Evolutionary conservation across 1,140 invertebrate species (phyloP).

Genomic region (Scaptomyza pallida): DNA sequence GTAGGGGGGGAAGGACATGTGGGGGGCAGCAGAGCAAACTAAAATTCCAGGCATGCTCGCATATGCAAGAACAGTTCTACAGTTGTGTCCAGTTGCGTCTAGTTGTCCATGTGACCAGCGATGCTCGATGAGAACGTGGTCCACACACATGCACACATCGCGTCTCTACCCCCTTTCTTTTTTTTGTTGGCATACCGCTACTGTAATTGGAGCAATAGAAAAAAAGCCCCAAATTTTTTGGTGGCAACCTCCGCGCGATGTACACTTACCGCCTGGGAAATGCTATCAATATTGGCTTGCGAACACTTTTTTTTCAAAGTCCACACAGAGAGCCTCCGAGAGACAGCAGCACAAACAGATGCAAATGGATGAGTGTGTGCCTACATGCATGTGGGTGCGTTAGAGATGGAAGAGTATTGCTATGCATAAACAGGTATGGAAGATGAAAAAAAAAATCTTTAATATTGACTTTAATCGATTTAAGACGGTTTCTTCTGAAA

Average conservation of each 20-base stretch:
- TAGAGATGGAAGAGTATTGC: background rate
- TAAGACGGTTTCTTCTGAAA: no score
- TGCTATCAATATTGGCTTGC: constrained; percentile 75
- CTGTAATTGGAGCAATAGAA: constrained; percentile 75
- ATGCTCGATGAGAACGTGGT: constrained; percentile 7
- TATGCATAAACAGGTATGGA: no score
- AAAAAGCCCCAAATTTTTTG: background rate
- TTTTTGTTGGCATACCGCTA: constrained; percentile 9
- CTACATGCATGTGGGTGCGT: background rate
- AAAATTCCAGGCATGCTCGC: constrained; percentile 31
- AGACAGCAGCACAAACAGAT: constrained; percentile 18
- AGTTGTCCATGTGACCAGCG: background rate
- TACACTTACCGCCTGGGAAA: constrained; percentile 51
- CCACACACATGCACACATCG: constrained; percentile 49
- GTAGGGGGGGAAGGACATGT: background rate
- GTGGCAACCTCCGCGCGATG: background rate
- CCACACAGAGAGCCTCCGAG: constrained; percentile 28
- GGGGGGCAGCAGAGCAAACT: constrained; percentile 19
- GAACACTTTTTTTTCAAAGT: constrained; percentile 76
- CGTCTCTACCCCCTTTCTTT: constrained; percentile 1
- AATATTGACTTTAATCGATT: no score
- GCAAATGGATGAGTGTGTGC: constrained; percentile 5
- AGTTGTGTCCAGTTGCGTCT: constrained; percentile 2
- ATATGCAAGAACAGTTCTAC: constrained; percentile 33
- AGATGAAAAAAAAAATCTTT: no score